Conservation (phyloP, 2,113 vertebrate species). For the Larimichthys polyactis region DNA sequence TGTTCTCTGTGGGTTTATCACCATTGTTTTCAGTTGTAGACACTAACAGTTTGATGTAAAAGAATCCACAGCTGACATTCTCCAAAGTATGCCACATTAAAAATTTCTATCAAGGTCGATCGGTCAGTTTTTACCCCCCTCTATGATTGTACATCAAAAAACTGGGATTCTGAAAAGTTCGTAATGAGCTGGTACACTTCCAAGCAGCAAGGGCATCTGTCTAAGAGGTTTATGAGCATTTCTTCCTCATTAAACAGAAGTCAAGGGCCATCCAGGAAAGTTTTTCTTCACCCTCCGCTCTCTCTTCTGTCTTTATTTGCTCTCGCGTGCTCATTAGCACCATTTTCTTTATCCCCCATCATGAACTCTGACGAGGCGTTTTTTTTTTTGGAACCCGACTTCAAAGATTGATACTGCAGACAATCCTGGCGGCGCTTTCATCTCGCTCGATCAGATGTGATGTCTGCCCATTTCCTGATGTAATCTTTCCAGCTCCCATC, state of each 20-base stretch:
- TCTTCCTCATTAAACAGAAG: slow-evolving; percentile 74
- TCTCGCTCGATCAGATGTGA: slow-evolving; percentile 31
- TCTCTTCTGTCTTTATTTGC: slow-evolving; percentile 19
- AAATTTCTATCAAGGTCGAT: slow-evolving; percentile 28
- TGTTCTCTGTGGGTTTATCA: too few species aligned
- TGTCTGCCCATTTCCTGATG: slow-evolving; percentile 41
- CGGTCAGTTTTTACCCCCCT: not conserved
- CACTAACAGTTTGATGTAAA: not conserved
- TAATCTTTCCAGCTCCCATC: slow-evolving; percentile 15
- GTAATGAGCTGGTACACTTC: slow-evolving; percentile 64
- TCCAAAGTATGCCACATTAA: not conserved
- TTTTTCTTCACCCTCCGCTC: not conserved
- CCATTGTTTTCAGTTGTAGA: not conserved
- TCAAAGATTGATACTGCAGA: slow-evolving; percentile 52
- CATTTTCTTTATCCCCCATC: slow-evolving; percentile 68
- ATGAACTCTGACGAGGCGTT: slow-evolving; percentile 32
- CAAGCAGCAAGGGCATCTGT: slow-evolving; percentile 59
- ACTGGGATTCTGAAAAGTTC: slow-evolving; percentile 38
- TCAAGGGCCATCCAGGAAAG: slow-evolving; percentile 50
- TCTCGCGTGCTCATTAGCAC: slow-evolving; percentile 65
- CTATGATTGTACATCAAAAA: not conserved
- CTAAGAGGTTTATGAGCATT: slow-evolving; percentile 61
- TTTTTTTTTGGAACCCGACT: slow-evolving; percentile 22
- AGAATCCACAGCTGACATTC: not conserved
- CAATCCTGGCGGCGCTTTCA: slow-evolving; percentile 38